Base-by-base conservation (phyloP, 2,797 vertebrate genomes). In the Diplodus puntazzo region DNA sequence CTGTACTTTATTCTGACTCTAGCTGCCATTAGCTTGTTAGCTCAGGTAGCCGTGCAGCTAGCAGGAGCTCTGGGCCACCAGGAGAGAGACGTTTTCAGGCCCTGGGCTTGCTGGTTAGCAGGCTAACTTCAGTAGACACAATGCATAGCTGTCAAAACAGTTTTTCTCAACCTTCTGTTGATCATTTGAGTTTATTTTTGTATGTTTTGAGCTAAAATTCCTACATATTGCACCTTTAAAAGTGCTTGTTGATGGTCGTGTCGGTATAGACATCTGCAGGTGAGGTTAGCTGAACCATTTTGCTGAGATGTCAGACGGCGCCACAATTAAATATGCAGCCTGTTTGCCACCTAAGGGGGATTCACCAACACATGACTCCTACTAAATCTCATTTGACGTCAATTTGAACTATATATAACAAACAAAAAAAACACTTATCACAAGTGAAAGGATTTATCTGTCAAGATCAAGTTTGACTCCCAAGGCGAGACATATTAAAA, bases 401-500 rank as follows among this genome's bases (percentile, higher is more conserved):
- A 52, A 49, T 46, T 27, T 58, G 34, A 55, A 10, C 17, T 14
- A 30, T 58, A 58, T 3, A 25, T 27, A 55, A 42, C 4, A 39
- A 21, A n/a, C 43, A 7, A 20, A 34, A 25, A 16, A 42, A 53
- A 64, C 6, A 43, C 12, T 20, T 42, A 34, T 74, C 60, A 72
- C 14, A n/a, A 23, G 18, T 3, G 8, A 62, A 21, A 65, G 77
- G 69, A 53, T 64, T 27, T 17, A 59, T 61, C 20, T 42, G 49
- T 67, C 72, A 57, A 21, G 27, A 80, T 67, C 42, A 34, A 67
- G 14, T 72, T 73, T 52, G 25, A 25, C 14, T 11, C 65, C 43
- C 2, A 17, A n/a, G 65, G 74, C n/a, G 5, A 58, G 48, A 64
- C 70, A 68, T 52, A 27, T 73, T 68, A 61, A 73, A 58, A 67